Conservation (phyloP, 2,888 invertebrate species). For the Lochmaea crataegi region DNA sequence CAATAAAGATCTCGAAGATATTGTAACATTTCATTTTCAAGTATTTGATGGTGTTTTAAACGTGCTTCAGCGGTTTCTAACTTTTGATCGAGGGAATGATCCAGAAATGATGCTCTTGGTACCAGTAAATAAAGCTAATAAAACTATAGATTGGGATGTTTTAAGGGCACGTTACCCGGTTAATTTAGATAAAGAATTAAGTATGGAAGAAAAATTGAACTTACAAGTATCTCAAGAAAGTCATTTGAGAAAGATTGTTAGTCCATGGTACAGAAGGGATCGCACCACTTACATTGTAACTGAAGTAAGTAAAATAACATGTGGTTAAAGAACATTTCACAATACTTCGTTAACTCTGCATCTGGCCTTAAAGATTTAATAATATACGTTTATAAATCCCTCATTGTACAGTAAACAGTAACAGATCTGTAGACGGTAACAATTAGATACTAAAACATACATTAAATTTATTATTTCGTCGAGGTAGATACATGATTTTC, state of each 20-base stretch:
- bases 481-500: too few relatives aligned
- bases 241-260: slow-evolving; percentile 81
- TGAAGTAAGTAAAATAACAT: slow-evolving; percentile 64
- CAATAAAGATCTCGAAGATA: slow-evolving; percentile 65
- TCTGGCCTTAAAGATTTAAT: too few relatives aligned
- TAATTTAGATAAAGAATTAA: slow-evolving; percentile 65
- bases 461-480: too few relatives aligned
- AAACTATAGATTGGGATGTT: slow-evolving; percentile 72
- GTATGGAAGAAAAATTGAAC: slow-evolving; percentile 66
- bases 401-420: too few relatives aligned
- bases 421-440: too few relatives aligned
- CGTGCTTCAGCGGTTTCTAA: slow-evolving; percentile 70
- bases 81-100: slow-evolving; percentile 69
- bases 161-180: slow-evolving; percentile 65
- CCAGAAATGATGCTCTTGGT: slow-evolving; percentile 66
- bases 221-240: slow-evolving; percentile 70
- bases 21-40: slow-evolving; percentile 77
- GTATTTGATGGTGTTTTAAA: slow-evolving; percentile 79
- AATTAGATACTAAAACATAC: too few relatives aligned
- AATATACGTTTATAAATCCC: too few relatives aligned
- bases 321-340: too few relatives aligned
- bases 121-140: slow-evolving; percentile 59
- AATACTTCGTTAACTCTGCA: too few relatives aligned
- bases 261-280: slow-evolving; percentile 80
- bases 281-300: slow-evolving; percentile 73